Evolutionary conservation across 2,888 invertebrate genomes (phyloP).

Genomic region (Gymnoscelis rufifasciata): DNA sequence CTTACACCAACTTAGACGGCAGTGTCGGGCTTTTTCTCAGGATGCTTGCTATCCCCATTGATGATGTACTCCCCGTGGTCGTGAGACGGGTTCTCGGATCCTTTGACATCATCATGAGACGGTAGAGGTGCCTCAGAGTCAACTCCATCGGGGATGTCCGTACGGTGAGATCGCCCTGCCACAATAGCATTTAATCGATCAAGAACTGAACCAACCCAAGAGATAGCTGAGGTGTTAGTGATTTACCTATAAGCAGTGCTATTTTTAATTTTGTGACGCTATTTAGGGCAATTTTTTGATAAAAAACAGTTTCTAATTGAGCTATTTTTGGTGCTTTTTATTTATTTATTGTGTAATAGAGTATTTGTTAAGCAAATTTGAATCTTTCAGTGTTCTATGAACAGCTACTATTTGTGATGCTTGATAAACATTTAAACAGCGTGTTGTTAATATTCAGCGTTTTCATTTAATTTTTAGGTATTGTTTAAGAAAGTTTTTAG

Average conservation of each 20-base stretch:
- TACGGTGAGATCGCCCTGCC: conserved; percentile 81
- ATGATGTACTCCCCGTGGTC: conserved; percentile 81
- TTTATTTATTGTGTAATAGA: too few relatives aligned
- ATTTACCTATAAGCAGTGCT: not conserved
- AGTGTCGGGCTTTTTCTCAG: conserved; percentile 74
- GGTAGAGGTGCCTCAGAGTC: conserved; percentile 82
- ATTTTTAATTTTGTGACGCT: not conserved
- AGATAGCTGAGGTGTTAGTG: not conserved
- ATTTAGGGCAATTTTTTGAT: not conserved
- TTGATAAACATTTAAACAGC: too few relatives aligned
- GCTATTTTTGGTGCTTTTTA: too few relatives aligned
- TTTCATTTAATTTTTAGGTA: too few relatives aligned
- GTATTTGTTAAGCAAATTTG: too few relatives aligned
- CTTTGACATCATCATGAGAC: conserved; percentile 78
- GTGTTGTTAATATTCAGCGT: too few relatives aligned
- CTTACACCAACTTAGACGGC: conserved; percentile 61
- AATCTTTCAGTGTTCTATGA: too few relatives aligned
- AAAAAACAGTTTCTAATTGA: too few relatives aligned
- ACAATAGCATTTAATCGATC: conserved; percentile 67
- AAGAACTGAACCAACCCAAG: conserved; percentile 50
- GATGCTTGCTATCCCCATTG: conserved; percentile 74
- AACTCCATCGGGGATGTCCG: conserved; percentile 81
- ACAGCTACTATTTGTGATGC: too few relatives aligned
- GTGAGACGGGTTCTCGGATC: conserved; percentile 79
- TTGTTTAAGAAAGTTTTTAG: too few relatives aligned